These are phyloP conservation scores for Podilymbus podiceps DNA, from an alignment of 2,113 vertebrate species.

Conservation along the genomic window DNA sequence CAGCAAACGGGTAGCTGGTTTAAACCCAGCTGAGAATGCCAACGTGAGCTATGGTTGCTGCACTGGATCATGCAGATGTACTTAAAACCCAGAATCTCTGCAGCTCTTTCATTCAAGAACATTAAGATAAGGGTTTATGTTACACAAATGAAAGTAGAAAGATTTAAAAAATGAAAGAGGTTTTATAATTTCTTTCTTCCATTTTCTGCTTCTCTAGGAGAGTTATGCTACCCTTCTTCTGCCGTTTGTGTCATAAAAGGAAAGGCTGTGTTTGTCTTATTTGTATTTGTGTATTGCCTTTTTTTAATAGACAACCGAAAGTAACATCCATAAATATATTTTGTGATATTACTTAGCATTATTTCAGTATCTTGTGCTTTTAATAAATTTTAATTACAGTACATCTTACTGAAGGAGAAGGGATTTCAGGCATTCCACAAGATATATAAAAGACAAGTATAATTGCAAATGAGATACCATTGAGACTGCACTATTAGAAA, in stretches of 20 bases:
- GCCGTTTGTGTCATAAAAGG: not conserved
- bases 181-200: not conserved
- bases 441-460: not conserved
- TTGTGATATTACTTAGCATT: not conserved
- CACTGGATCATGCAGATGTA: not conserved
- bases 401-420: not conserved
- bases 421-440: not conserved
- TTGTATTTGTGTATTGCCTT: not conserved
- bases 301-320: not conserved
- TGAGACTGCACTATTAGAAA: not conserved
- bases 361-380: not conserved
- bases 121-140: not conserved
- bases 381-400: not conserved
- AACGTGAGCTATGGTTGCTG: not conserved
- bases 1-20: not conserved
- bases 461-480: not conserved
- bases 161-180: not conserved
- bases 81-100: not conserved
- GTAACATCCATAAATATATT: not conserved
- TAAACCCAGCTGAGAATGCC: not conserved
- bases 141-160: not conserved
- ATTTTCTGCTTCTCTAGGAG: not conserved
- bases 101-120: not conserved
- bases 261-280: not conserved
- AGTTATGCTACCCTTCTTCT: not conserved